Evolutionary conservation across 2,113 vertebrate species (phyloP), one percentile per base, ranked within the genome.

Genomic region (Archilochus colubris): DNA sequence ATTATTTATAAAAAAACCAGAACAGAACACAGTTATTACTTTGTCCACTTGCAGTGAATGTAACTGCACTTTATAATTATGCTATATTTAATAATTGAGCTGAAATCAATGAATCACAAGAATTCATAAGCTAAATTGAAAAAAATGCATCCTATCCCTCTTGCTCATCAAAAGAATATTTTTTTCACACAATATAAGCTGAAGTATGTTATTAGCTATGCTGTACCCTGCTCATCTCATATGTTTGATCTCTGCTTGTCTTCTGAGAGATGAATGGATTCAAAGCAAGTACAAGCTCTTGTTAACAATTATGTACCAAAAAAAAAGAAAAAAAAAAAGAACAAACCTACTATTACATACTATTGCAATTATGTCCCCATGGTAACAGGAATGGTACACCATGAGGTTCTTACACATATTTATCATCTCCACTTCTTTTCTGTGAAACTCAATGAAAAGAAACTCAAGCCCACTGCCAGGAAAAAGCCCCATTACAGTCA

Each of bases 291-390:
- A 76, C 89, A 69, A 89, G 81, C 78, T 84, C 82, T 66, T 54
- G 54, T 78, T 92, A 92, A 76, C 58, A 88, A 82, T 80, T 67
- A 80, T n/a, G 69, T 40, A 82, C 50, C n/a, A 11, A 13, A 31
- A 25, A 68, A 72, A 75, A 50, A 76, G 54, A 9, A 72, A 44
- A 61, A 50, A 44, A 54, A 44, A 40, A 40, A 40, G 11, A 40
- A 11, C 40, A 40, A 40, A 40, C 40, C 40, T 40, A 40, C 40
- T 40, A 40, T 40, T 20, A 46, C 46, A 63, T 82, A 62, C 83
- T 91, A 69, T 86, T 92, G 86, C 87, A 94, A 70, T 91, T 67
- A 77, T 25, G 4, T 96, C 75, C 72, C 93, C 63, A 89, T 95
- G 91, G 91, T 74, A 93, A 95, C 94, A 87, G 51, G 75, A 92